Conservation (phyloP, 1,140 invertebrate genomes). For the Phymastichus coffea region DNA sequence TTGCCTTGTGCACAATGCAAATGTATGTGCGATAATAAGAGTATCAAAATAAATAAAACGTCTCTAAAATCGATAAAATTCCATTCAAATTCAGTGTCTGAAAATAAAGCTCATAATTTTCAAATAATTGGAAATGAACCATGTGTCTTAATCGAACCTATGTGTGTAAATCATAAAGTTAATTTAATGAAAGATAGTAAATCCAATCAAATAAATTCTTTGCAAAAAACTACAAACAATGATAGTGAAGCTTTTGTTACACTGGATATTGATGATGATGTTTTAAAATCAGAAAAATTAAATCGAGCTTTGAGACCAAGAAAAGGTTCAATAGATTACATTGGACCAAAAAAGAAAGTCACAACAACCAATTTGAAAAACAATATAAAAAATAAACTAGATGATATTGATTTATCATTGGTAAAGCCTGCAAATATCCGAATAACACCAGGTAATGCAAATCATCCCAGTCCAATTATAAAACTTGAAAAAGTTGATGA, state of each 20-base stretch:
- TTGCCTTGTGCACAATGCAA: conserved; percentile 4
- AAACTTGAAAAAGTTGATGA: conserved; percentile 24
- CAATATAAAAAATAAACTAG: conserved; percentile 27
- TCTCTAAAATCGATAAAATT: not conserved
- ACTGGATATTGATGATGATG: not conserved
- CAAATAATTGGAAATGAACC: not conserved
- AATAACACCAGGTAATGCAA: not conserved
- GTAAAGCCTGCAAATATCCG: not conserved
- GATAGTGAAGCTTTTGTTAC: no score
- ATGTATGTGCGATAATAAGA: not conserved
- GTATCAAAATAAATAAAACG: conserved; percentile 4
- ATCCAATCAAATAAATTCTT: no score
- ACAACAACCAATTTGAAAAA: not conserved
- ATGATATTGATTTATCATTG: conserved; percentile 3
- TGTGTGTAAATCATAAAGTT: no score
- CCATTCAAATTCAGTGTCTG: not conserved
- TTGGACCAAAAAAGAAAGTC: conserved; percentile 30
- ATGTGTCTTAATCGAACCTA: no score
- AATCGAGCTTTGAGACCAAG: conserved; percentile 31
- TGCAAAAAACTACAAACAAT: no score
- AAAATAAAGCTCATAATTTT: not conserved
- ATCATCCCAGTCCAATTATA: conserved; percentile 2
- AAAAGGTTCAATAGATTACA: conserved; percentile 34
- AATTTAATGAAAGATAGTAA: no score
- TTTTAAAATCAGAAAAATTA: not conserved